Conservation (phyloP, 2,113 vertebrate genomes). For the Sander vitreus region DNA sequence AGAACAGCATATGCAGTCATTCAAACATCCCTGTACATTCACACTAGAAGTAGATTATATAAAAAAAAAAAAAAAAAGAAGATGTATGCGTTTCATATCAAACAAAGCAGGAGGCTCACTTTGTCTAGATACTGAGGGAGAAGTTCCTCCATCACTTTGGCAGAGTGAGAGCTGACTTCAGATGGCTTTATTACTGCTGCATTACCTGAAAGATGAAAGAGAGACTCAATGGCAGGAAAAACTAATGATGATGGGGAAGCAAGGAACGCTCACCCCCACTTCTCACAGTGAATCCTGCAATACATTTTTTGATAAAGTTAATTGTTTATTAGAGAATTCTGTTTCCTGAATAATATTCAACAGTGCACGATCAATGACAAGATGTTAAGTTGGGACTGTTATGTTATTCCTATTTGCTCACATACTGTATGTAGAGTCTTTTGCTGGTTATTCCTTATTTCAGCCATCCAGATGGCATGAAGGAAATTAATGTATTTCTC, state of each 20-base stretch:
- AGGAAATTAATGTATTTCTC: background rate
- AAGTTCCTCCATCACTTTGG: conserved; percentile 85
- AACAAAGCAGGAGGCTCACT: conserved; percentile 75
- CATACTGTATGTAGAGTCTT: too few species aligned
- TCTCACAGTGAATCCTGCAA: background rate
- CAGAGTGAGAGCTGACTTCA: conserved; percentile 88
- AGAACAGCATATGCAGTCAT: background rate
- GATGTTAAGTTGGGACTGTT: background rate
- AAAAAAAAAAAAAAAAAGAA: too few species aligned
- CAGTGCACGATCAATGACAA: background rate
- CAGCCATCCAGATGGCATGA: too few species aligned
- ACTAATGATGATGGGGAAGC: background rate
- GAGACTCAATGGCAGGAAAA: background rate
- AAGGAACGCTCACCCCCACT: background rate
- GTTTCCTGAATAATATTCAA: background rate
- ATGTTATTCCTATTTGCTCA: too few species aligned
- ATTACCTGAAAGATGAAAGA: conserved; percentile 84
- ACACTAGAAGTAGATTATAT: background rate
- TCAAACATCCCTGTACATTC: background rate
- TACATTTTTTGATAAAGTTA: background rate
- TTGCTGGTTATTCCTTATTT: too few species aligned
- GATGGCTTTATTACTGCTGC: conserved; percentile 92
- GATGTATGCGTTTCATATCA: background rate
- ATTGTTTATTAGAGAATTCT: background rate
- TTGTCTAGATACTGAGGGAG: conserved; percentile 89